Base-by-base conservation (phyloP, 2,797 vertebrate genomes). In the Prunella strophiata region DNA sequence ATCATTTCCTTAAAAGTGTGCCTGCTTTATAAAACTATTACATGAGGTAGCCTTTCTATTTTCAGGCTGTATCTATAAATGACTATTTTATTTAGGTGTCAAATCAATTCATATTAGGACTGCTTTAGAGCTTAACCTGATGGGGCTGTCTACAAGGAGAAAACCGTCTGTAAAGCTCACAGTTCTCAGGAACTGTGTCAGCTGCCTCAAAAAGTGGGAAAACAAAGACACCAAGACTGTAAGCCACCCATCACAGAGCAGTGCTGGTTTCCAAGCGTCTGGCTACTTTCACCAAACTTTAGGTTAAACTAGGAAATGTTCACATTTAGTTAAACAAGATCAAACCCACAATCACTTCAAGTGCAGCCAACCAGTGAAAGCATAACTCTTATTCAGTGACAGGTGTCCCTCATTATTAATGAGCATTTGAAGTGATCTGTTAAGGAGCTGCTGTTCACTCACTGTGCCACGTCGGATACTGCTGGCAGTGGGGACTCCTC, bases 401-500 rank as follows among this genome's bases (percentile, higher is more conserved):
- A 67, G 30, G 21, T 36, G 50, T 54, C 17, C 16, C n/a, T 43
- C 13, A 30, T 9, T 6, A 7, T 27, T 15, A 34, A 23, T 1
- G 7, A 79, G 36, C 27, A 30, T 21, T 66, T 20, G n/a, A 7
- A 8, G n/a, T 15, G 57, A 55, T 26, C 26, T 51, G 10, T 8
- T 45, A 21, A 48, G 76, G 84, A 66, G 10, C 4, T 61, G 21
- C 13, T 52, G 72, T 40, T 74, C 82, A 98, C 98, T 98, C 98
- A 99, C 98, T 98, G 98, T 73, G 98, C 75, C 87, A 97, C 88
- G 2, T 98, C 86, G 0, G 97, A 97, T 27, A 98, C 96, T 29
- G 97, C 89, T 11, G 98, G 97, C 83, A 99, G 96, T 1, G 97
- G 72, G 14, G 98, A 96, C 85, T 99, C 98, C 91, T 99, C 98